Evolutionary conservation across 1,140 invertebrate species (phyloP).

Genomic region (Drosophila arizonae): DNA sequence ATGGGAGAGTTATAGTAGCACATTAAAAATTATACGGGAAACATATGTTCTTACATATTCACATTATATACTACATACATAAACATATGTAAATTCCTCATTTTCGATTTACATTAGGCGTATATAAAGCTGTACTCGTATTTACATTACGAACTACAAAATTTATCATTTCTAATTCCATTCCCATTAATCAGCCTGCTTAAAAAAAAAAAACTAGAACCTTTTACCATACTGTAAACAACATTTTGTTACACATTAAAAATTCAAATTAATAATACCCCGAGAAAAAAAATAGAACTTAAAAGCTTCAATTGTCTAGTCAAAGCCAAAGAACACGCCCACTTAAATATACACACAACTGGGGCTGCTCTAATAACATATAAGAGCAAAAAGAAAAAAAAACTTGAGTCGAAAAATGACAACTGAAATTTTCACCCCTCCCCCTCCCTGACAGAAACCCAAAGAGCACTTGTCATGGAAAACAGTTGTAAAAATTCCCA

Average conservation of each 20-base stretch:
- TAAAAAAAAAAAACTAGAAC: too few relatives aligned
- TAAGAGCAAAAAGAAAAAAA: constrained; percentile 2
- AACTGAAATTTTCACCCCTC: not conserved
- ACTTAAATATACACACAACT: constrained; percentile 21
- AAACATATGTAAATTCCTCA: too few relatives aligned
- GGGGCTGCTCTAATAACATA: constrained; percentile 39
- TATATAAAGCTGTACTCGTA: too few relatives aligned
- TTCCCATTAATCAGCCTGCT: too few relatives aligned
- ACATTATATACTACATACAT: too few relatives aligned
- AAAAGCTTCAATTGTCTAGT: not conserved
- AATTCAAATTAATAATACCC: constrained; percentile 37
- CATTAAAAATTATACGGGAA: too few relatives aligned
- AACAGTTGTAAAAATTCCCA: constrained; percentile 75
- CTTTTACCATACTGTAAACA: constrained; percentile 13
- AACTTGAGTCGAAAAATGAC: constrained; percentile 16
- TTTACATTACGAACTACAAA: too few relatives aligned
- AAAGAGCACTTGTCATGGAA: constrained; percentile 70
- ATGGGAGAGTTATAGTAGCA: not conserved
- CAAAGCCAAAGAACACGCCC: constrained; percentile 28
- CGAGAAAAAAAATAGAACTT: not conserved
- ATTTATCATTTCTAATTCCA: too few relatives aligned
- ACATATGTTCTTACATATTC: too few relatives aligned
- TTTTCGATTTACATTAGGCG: too few relatives aligned
- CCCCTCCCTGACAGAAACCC: not conserved
- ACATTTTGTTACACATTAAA: constrained; percentile 11